Percentiles rank a stretch among this genome's conserved stretches.
Conservation (phyloP, 2,888 invertebrate genomes). For the Phytoseiulus persimilis region DNA sequence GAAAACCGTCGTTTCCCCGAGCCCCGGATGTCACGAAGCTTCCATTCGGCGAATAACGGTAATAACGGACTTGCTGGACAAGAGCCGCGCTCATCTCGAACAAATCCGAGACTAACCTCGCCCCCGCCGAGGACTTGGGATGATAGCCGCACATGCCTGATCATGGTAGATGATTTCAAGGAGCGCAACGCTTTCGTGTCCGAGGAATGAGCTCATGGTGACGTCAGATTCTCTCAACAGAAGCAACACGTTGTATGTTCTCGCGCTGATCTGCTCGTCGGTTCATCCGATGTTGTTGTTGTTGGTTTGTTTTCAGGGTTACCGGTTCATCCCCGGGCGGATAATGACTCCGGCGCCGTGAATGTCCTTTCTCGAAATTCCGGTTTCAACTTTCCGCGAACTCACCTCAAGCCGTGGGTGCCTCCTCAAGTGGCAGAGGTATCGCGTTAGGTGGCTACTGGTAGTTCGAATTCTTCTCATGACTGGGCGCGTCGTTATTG, state of each 20-base stretch:
- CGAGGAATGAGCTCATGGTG: not conserved
- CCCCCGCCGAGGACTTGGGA: no score
- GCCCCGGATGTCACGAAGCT: no score
- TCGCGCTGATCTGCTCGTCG: not conserved
- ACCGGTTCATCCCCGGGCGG: not conserved
- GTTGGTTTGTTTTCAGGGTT: not conserved
- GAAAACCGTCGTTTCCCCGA: no score
- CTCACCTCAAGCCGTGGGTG: not conserved
- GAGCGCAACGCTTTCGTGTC: no score
- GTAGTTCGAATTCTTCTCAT: not conserved
- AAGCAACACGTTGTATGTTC: not conserved
- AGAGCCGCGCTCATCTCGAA: no score
- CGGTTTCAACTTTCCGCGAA: not conserved
- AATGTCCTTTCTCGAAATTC: not conserved
- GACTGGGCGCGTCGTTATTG: not conserved
- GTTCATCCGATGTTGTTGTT: not conserved
- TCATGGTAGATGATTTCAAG: no score
- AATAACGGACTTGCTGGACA: no score
- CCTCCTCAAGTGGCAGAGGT: not conserved
- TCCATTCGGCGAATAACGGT: no score
- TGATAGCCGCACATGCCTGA: no score
- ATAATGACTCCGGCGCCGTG: not conserved
- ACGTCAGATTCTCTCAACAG: not conserved
- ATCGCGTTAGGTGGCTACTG: not conserved
- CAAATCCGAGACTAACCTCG: no score